These are phyloP conservation scores for Toxotes chatareus DNA, from an alignment of 2,113 vertebrate species.

Conservation along the genomic window DNA sequence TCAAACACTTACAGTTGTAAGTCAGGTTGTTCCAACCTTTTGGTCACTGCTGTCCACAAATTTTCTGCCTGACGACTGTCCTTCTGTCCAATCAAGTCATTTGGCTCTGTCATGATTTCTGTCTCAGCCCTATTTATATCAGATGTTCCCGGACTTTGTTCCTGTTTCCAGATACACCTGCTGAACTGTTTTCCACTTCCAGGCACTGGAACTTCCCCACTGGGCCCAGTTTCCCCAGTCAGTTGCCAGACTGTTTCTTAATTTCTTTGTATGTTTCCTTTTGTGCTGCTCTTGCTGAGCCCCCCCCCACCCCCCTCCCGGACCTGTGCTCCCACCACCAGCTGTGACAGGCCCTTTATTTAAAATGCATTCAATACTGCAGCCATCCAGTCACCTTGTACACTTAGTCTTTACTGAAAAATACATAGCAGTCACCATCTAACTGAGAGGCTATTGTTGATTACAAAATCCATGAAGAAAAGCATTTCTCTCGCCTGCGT, in stretches of 20 bases:
- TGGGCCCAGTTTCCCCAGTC: too few relatives aligned
- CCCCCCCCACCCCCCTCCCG: too few relatives aligned
- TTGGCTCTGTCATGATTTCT: not conserved
- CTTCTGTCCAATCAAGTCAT: constrained; percentile 15
- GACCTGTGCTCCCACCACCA: too few relatives aligned
- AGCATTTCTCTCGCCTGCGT: constrained; percentile 50
- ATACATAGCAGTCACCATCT: constrained; percentile 13
- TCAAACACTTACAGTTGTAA: too few relatives aligned
- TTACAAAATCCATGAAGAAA: constrained; percentile 77
- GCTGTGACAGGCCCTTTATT: constrained; percentile 26
- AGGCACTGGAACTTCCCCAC: too few relatives aligned
- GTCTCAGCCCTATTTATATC: too few relatives aligned
- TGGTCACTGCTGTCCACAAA: constrained; percentile 11
- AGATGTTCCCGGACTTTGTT: too few relatives aligned
- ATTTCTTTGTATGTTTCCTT: too few relatives aligned
- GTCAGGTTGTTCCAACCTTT: not conserved
- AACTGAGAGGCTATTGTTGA: constrained; percentile 57
- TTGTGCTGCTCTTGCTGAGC: too few relatives aligned
- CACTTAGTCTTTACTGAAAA: constrained; percentile 46
- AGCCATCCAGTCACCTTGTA: constrained; percentile 35
- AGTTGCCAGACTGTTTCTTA: too few relatives aligned
- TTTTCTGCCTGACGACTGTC: not conserved
- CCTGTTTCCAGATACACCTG: too few relatives aligned
- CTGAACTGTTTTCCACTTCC: too few relatives aligned
- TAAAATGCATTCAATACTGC: constrained; percentile 37